Conservation (phyloP, 1,140 invertebrate genomes). For the Galleria mellonella region DNA sequence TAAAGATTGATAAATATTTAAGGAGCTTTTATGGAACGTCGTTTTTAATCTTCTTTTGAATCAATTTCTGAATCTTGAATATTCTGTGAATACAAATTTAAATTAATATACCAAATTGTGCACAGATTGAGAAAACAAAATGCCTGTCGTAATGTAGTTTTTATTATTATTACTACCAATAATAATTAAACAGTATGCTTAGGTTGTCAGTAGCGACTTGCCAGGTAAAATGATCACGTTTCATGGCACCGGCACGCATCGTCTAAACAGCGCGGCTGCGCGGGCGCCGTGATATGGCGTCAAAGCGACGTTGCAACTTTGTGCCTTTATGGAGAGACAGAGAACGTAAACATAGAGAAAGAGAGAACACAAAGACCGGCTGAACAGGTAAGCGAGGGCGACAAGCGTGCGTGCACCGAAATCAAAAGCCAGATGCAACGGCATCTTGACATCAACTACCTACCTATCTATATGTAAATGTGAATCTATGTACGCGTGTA, state of each 20-base stretch:
- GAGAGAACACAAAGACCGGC: conserved; percentile 24
- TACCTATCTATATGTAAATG: too few species aligned
- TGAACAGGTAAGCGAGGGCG: conserved; percentile 23
- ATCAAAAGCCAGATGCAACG: conserved; percentile 34
- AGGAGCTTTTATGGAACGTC: too few species aligned
- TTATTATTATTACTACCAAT: conserved; percentile 2
- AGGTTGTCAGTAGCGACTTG: conserved; percentile 7
- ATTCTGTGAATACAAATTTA: neutral
- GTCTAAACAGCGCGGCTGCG: neutral
- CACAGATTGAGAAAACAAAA: neutral
- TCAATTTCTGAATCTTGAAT: too few species aligned
- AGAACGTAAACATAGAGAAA: conserved; percentile 9
- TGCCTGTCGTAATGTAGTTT: neutral
- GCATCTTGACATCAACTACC: neutral
- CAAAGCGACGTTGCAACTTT: conserved; percentile 21
- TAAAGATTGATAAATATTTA: too few species aligned
- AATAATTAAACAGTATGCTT: conserved; percentile 8
- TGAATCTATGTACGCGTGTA: too few species aligned
- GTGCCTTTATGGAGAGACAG: conserved; percentile 9
- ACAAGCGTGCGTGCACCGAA: conserved; percentile 20
- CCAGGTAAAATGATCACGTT: conserved; percentile 29
- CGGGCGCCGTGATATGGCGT: too few species aligned
- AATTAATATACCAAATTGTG: too few species aligned
- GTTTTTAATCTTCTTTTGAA: too few species aligned
- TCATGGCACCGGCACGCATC: conserved; percentile 15